These are phyloP conservation scores for Pseudotriccus pelzelni DNA, from an alignment of 2,797 vertebrate species.

Conservation along the genomic window DNA sequence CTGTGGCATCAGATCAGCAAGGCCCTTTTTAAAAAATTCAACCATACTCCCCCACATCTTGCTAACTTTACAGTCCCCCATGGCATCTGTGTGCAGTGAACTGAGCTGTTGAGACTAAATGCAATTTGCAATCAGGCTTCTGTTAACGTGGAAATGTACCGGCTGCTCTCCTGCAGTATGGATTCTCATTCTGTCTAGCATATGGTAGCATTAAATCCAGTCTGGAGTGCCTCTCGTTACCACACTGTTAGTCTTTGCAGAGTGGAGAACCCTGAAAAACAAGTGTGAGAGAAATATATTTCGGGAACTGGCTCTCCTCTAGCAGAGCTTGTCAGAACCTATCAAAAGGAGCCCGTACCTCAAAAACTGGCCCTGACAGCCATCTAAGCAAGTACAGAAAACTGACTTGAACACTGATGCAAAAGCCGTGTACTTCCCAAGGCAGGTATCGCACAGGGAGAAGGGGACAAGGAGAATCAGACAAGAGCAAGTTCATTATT, in stretches of 20 bases:
- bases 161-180: slow-evolving; percentile 79
- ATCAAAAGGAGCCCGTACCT: slow-evolving; percentile 65
- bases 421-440: slow-evolving; percentile 29
- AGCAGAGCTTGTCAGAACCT: slow-evolving; percentile 66
- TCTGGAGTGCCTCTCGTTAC: slow-evolving; percentile 77
- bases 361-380: slow-evolving; percentile 71
- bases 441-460: slow-evolving; percentile 3
- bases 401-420: slow-evolving; percentile 37
- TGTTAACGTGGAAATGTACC: slow-evolving; percentile 77
- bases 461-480: slow-evolving; percentile 26
- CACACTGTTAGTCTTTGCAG: slow-evolving; percentile 72
- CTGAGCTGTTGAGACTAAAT: slow-evolving; percentile 79
- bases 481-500: slow-evolving; percentile 17
- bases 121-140: slow-evolving; percentile 78
- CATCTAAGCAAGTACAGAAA: slow-evolving; percentile 29
- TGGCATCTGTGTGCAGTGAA: slow-evolving; percentile 79
- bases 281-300: slow-evolving; percentile 70
- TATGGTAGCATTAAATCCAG: slow-evolving; percentile 81
- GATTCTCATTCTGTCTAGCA: slow-evolving; percentile 82
- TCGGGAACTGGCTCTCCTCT: slow-evolving; percentile 63
- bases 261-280: slow-evolving; percentile 77
- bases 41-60: slow-evolving; percentile 73
- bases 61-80: slow-evolving; percentile 75
- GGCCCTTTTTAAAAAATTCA: slow-evolving; percentile 66
- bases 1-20: slow-evolving; percentile 70